phyloP scores from a whole-genome alignment of 2,113 vertebrate species.

The Tragelaphus strepsiceros region DNA sequence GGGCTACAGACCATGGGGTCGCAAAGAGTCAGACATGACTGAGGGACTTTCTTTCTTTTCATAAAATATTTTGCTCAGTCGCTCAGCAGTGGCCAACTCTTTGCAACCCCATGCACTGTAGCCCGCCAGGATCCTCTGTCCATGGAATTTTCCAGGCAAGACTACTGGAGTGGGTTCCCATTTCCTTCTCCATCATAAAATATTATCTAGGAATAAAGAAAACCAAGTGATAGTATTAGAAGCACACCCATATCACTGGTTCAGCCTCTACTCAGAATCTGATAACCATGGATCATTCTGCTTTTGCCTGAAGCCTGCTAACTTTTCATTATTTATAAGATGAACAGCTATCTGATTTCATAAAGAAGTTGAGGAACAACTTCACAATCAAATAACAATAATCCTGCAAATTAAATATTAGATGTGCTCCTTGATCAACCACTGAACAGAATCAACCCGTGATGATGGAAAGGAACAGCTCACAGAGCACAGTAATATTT shows the following conservation, averaged over 20 bases:
- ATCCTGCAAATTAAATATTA: background rate
- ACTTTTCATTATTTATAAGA: background rate
- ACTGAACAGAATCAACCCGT: background rate
- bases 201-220: background rate
- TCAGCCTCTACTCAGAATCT: background rate
- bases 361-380: background rate
- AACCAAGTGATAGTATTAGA: background rate
- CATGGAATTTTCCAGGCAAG: background rate
- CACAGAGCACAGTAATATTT: background rate
- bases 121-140: background rate
- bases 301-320: background rate
- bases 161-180: background rate
- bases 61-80: background rate
- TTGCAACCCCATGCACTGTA: fast-evolving
- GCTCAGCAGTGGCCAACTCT: background rate
- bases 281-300: background rate
- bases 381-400: background rate
- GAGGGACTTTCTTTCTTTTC: background rate
- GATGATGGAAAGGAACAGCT: background rate
- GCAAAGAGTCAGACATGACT: background rate
- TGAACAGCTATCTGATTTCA: background rate
- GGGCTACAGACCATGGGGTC: background rate
- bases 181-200: background rate
- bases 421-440: background rate
- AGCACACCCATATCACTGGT: background rate